A percentile compares a stretch with the other conserved stretches of the same genome.
Evolutionary conservation across 2,113 vertebrate genomes (phyloP).

Genomic region (Microcebus tavaratra): DNA sequence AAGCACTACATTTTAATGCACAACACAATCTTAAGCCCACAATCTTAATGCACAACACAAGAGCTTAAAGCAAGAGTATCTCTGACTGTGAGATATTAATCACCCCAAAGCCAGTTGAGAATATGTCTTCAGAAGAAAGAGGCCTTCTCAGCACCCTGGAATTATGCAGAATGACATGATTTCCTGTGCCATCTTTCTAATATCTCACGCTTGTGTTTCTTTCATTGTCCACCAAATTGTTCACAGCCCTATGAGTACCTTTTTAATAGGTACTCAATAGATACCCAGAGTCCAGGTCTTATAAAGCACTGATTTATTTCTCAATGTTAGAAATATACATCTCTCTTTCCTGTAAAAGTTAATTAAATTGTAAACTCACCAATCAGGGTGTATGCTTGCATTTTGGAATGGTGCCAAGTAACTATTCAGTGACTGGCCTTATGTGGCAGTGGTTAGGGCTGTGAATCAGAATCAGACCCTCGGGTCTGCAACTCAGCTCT

Average conservation of each 20-base stretch:
- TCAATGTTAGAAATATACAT: neutral
- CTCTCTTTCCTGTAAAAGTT: neutral
- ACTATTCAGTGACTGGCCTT: neutral
- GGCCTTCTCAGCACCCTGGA: neutral
- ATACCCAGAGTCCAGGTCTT: neutral
- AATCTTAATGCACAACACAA: neutral
- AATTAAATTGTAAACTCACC: neutral
- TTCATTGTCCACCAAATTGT: neutral
- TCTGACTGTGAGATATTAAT: neutral
- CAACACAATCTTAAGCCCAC: neutral
- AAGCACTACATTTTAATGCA: neutral
- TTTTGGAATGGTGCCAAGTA: conserved; percentile 26
- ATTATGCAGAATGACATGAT: neutral
- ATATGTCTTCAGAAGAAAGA: neutral
- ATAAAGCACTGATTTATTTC: neutral
- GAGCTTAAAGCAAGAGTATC: neutral
- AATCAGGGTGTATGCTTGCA: neutral
- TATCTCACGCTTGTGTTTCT: neutral
- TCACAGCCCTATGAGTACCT: neutral
- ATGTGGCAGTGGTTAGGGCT: neutral
- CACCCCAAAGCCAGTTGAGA: neutral
- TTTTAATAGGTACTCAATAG: neutral
- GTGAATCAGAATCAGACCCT: neutral
- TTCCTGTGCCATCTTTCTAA: neutral
- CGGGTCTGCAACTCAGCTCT: neutral